Base-by-base conservation (phyloP, 2,888 invertebrate genomes). In the Agapostemon virescens region DNA sequence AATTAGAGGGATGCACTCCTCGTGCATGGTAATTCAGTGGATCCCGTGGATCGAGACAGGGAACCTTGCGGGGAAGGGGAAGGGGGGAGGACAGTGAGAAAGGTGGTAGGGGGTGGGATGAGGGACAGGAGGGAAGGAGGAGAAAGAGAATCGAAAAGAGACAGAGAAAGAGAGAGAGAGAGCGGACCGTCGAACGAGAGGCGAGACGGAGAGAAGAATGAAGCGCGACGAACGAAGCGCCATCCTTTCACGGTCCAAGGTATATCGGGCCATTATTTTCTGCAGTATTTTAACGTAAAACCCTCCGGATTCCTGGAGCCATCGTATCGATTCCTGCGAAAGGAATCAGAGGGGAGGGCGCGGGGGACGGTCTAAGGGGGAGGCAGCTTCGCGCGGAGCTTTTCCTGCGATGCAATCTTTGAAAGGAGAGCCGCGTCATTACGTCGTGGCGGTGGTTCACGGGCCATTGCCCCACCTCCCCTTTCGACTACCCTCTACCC, bases 381-480 rank as follows among this genome's bases (percentile, higher is more conserved):
- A 82, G 78, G 82, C 82, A 69, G 84, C 84, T 84, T 84, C 86
- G 88, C 82, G 85, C 86, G 86, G 88, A 89, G 91, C 91, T 92
- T 92, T 92, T 92, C 91, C 91, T 90, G 89, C 91, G 91, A 92
- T 92, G 92, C 92, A 92, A 92, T 92, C 92, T 92, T 92, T 92
- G 92, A 92, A 92, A 92, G 90, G 91, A 92, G 92, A 92, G 90
- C 89, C 92, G 92, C 92, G 90, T 92, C 92, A 92, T 92, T 92
- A 92, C 91, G 90, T 88, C 90, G 88, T 88, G 84, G 90, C 89
- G 90, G 90, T 89, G 90, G 91, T 92, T 92, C 92, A 92, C 92
- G 92, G 92, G 88, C 92, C 92, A 92, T 92, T 92, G 91, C 91
- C 89, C 89, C 89, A 87, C 87, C 89, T 85, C 81, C 88, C 84